Percentiles rank a stretch among this genome's conserved stretches.
Evolutionary conservation across 2,888 invertebrate species (phyloP).

Genomic region (Hemicrepidius hirtus): DNA sequence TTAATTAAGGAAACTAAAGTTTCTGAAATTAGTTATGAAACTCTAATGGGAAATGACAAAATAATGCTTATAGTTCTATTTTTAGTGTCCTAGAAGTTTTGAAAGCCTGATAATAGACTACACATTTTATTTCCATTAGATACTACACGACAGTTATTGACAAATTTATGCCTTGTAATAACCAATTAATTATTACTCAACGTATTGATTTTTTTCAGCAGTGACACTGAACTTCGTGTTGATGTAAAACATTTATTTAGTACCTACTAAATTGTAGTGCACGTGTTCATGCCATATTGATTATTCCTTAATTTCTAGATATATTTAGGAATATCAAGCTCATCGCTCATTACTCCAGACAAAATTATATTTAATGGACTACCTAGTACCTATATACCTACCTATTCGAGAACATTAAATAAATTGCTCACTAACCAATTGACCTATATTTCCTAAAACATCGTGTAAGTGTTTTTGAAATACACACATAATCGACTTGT

Average conservation of each 20-base stretch:
- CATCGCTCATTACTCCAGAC: constrained; percentile 10
- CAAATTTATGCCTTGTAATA: constrained; percentile 14
- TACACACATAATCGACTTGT: neutral
- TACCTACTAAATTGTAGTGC: constrained; percentile 29
- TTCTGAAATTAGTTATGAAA: no score
- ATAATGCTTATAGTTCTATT: neutral
- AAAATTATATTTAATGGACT: constrained; percentile 3
- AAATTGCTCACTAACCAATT: constrained; percentile 17
- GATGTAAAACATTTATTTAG: constrained; percentile 21
- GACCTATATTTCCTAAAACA: neutral
- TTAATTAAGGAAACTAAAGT: no score
- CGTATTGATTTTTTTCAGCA: constrained; percentile 7
- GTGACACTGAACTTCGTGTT: constrained; percentile 11
- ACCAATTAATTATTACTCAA: constrained; percentile 4
- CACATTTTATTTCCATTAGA: neutral
- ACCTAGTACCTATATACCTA: no score
- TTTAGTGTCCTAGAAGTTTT: neutral
- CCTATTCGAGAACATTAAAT: neutral
- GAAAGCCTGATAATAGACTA: neutral
- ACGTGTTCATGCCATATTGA: constrained; percentile 20
- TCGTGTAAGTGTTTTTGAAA: neutral
- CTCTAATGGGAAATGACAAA: neutral
- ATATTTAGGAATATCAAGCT: constrained; percentile 20
- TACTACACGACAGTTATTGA: constrained; percentile 8
- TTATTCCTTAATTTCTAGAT: constrained; percentile 20